These are phyloP conservation scores for Phyllotreta striolata DNA, from an alignment of 2,888 invertebrate genomes.

Conservation along the genomic window DNA sequence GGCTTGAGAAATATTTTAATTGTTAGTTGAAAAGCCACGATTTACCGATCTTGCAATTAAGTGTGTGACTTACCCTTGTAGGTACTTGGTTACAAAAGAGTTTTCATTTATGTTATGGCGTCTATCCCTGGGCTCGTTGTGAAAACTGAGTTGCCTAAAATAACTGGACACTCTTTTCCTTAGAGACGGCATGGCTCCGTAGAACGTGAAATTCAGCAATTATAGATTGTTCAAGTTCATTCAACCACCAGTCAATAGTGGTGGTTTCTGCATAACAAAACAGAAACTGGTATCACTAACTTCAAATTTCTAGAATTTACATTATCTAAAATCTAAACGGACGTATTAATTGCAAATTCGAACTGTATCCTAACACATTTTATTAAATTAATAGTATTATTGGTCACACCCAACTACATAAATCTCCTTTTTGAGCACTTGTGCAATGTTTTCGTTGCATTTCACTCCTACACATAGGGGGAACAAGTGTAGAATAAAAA, in stretches of 20 bases:
- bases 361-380: not conserved
- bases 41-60: not conserved
- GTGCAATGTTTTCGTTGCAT: conserved; percentile 19
- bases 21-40: no score
- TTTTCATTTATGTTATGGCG: conserved; percentile 64
- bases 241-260: no score
- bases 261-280: not conserved
- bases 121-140: conserved; percentile 67
- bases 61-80: conserved; percentile 68
- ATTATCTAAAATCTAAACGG: conserved; percentile 19
- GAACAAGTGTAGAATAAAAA: not conserved
- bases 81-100: conserved; percentile 74
- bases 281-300: conserved; percentile 6
- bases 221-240: not conserved
- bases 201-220: not conserved
- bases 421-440: conserved; percentile 22
- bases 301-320: conserved; percentile 17
- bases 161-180: conserved; percentile 76
- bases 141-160: conserved; percentile 75
- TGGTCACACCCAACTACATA: conserved; percentile 36
- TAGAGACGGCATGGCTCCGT: conserved; percentile 69
- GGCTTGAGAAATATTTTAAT: conserved; percentile 43
- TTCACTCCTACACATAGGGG: not conserved
- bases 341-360: not conserved
- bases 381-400: conserved; percentile 17